Evolutionary conservation across 2,113 vertebrate species (phyloP).

Genomic region (Cynocephalus volans): DNA sequence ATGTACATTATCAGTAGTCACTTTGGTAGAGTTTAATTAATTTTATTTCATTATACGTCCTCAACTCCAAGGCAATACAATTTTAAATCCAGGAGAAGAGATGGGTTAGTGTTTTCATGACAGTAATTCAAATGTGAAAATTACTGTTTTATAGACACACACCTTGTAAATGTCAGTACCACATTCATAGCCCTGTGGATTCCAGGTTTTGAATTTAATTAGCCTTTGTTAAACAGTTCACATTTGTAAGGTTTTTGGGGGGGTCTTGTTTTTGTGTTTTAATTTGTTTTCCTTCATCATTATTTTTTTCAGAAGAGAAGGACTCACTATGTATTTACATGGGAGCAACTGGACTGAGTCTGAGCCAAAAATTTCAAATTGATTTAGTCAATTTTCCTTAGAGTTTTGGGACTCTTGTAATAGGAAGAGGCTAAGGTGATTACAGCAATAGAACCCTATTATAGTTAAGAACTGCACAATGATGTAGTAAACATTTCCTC

Average conservation of each 20-base stretch:
- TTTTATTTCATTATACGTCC: conserved; percentile 52
- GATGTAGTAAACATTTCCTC: background rate
- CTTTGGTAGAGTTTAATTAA: background rate
- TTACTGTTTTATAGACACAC: conserved; percentile 18
- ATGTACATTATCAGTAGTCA: background rate
- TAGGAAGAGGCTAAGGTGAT: background rate
- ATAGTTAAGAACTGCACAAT: background rate
- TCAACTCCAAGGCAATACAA: conserved; percentile 9
- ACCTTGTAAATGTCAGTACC: conserved; percentile 35
- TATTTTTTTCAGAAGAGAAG: background rate
- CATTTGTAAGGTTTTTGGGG: background rate
- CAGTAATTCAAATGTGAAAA: conserved; percentile 56
- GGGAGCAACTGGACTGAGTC: background rate
- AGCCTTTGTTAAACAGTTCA: conserved; percentile 23
- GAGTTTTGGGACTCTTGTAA: conserved; percentile 2
- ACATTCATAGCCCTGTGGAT: background rate
- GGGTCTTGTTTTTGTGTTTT: background rate
- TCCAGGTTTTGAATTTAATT: conserved; percentile 47
- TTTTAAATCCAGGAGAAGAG: conserved; percentile 39
- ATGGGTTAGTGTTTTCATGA: conserved; percentile 43
- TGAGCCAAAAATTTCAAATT: conserved; percentile 33
- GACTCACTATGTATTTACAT: background rate
- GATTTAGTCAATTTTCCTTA: conserved; percentile 55
- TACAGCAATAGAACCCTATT: conserved; percentile 32
- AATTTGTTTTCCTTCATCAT: background rate